Percentiles rank a stretch among this genome's conserved stretches.
Conservation (phyloP, 2,797 vertebrate species). For the Sebastes minor region DNA sequence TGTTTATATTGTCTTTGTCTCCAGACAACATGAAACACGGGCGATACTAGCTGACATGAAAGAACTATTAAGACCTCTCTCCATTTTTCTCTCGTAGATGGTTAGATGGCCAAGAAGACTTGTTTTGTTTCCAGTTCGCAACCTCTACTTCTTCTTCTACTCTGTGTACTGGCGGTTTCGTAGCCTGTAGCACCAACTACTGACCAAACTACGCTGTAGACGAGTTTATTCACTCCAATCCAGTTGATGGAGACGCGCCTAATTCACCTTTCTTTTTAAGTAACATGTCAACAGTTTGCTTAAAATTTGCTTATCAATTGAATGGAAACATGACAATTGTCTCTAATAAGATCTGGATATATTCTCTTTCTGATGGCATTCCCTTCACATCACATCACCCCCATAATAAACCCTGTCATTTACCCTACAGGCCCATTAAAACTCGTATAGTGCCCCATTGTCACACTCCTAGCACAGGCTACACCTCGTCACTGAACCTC, state of each 20-base stretch:
- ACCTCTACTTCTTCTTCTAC: not conserved
- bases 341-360: not conserved
- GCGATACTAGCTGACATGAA: not conserved
- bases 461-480: not conserved
- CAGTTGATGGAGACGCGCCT: not conserved
- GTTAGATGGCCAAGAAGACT: not conserved
- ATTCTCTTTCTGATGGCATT: not conserved
- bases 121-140: accelerated
- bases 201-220: not conserved
- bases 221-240: not conserved
- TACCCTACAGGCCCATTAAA: not conserved
- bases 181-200: not conserved
- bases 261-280: no score
- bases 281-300: no score
- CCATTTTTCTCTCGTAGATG: not conserved
- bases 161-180: accelerated
- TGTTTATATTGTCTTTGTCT: not conserved
- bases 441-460: not conserved
- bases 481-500: slow-evolving; percentile 3
- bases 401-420: not conserved
- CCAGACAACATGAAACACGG: not conserved
- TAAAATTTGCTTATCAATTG: not conserved
- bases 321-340: not conserved
- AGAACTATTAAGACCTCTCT: not conserved
- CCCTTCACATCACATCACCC: not conserved